phyloP scores from a whole-genome alignment of 2,888 invertebrate species.

The Stenolophus ochropezus region DNA sequence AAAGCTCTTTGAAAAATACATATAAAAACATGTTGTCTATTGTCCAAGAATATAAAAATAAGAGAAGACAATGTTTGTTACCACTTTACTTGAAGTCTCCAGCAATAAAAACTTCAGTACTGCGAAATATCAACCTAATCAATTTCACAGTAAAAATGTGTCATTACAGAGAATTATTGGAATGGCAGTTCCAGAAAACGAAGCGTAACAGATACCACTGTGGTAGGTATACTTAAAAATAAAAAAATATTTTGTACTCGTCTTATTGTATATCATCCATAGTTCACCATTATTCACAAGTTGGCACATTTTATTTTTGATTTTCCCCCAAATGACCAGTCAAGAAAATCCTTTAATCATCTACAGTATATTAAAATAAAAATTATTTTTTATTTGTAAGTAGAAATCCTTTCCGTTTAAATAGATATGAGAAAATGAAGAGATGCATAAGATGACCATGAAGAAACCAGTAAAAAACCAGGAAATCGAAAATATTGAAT shows the following conservation, averaged over 20 bases:
- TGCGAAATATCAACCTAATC: neutral
- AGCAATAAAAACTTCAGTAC: neutral
- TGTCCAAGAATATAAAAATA: neutral
- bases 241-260: too few relatives aligned
- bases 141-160: neutral
- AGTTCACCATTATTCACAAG: too few relatives aligned
- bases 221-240: too few relatives aligned
- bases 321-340: too few relatives aligned
- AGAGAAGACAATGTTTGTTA: neutral
- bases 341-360: too few relatives aligned
- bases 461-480: neutral
- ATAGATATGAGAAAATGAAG: too few relatives aligned
- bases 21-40: neutral
- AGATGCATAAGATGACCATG: neutral
- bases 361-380: too few relatives aligned
- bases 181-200: neutral
- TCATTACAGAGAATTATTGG: neutral
- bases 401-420: too few relatives aligned
- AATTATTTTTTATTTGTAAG: too few relatives aligned
- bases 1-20: neutral
- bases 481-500: slow-evolving; percentile 29
- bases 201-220: too few relatives aligned
- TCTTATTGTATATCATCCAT: too few relatives aligned
- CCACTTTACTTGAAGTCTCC: neutral
- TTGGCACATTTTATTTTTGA: too few relatives aligned